Evolutionary conservation across 2,797 vertebrate species (phyloP), one percentile per base, ranked within the genome.

Genomic region (Coranthus polyacanthus): DNA sequence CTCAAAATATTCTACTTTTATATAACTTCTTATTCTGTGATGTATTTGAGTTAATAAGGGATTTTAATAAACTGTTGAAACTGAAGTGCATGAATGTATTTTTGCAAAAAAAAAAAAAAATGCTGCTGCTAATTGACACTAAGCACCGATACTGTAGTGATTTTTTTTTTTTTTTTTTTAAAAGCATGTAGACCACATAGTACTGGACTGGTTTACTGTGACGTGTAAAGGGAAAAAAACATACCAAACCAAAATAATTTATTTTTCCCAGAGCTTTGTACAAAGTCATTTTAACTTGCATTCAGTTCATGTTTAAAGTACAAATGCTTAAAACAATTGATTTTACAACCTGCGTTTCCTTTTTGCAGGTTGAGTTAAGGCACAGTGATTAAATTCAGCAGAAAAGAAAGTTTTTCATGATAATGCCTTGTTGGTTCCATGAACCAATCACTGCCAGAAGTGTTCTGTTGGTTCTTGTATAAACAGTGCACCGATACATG

Each of bases 1-100:
- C 66, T 76, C 16, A 62, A 64, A 72, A 46, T 85, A 81, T 80
- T 90, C 83, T 65, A 83, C 76, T 88, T 92, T 92, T 92, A 67
- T 88, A 88, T 85, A 81, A 84, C 79, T 86, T 83, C 76, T 80
- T 85, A 78, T 83, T 85, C 79, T 86, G 75, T 88, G 82, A 84
- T 83, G 85, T 88, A 82, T 81, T 88, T 84, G 52, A 84, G 42
- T 79, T 64, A 74, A 76, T 73, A 79, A 72, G 58, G 72, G 45
- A 88, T 90, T 90, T 88, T 78, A 92, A 89, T 91, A 89, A 90
- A 92, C 60, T 67, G 70, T 82, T 84, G 16, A 72, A 79, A 75
- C 69, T 76, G 57, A 82, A 45, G 41, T 82, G 52, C 39, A 75
- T 68, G 64, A 20, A 51, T 79, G 46, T 75, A 39, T 73, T 69